A percentile compares a stretch with the other conserved stretches of the same genome.
phyloP scores from a whole-genome alignment of 2,888 invertebrate genomes.

The Epistrophe grossulariae region DNA sequence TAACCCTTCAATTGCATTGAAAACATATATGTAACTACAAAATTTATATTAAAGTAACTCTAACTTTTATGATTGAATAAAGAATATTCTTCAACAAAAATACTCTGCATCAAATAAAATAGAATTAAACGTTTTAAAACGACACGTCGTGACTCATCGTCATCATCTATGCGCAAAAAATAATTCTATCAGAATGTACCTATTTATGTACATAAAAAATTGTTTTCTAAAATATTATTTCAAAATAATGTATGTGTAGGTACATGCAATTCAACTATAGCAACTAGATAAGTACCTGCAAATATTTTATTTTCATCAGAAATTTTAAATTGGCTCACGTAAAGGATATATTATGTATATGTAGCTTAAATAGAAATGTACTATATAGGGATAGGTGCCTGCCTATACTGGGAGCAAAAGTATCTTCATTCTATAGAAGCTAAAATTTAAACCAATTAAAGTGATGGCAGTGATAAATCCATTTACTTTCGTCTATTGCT shows the following conservation, averaged over 20 bases:
- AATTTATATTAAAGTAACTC: too few relatives aligned
- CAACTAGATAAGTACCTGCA: neutral
- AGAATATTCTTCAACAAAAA: too few relatives aligned
- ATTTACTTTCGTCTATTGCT: constrained; percentile 30
- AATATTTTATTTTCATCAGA: constrained; percentile 2
- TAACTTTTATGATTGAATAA: too few relatives aligned
- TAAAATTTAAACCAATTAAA: constrained; percentile 61
- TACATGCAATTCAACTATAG: neutral
- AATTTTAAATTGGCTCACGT: constrained; percentile 18
- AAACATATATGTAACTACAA: too few relatives aligned
- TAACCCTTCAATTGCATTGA: too few relatives aligned
- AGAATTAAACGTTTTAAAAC: too few relatives aligned
- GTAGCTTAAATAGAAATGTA: too few relatives aligned
- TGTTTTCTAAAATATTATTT: constrained; percentile 20
- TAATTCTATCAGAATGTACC: neutral
- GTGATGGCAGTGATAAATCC: constrained; percentile 45
- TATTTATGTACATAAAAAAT: neutral
- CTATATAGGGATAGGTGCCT: neutral
- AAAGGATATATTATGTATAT: neutral
- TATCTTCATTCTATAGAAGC: neutral
- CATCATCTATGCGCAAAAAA: neutral
- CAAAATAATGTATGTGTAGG: too few relatives aligned
- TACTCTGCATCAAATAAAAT: too few relatives aligned
- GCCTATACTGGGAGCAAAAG: neutral
- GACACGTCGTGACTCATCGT: too few relatives aligned